Base-by-base conservation (phyloP, 2,113 vertebrate species). In the Esox niger region DNA sequence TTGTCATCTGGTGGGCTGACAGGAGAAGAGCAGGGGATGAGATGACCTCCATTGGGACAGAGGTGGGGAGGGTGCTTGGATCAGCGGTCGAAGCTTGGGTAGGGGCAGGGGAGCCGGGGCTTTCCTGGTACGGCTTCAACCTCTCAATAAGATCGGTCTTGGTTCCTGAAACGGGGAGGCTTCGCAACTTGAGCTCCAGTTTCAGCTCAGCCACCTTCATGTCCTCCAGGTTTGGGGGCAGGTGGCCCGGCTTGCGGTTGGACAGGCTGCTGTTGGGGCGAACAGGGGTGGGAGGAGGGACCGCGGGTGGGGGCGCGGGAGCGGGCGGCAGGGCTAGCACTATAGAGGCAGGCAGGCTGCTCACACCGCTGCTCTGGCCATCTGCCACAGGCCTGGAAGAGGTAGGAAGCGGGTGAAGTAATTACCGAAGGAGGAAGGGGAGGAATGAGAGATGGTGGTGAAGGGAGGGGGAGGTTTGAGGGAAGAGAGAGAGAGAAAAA, bases 181-280 rank as follows among this genome's bases (percentile, higher is more conserved):
- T 93, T 56, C 97, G 93, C 35, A 98, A 80, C 82, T 99, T 99
- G 43, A 99, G 89, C 81, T 98, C 96, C 87, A 97, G 92, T 84
- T 98, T 98, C 55, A 99, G 89, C 84, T 99, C 97, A 0, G 96
- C 95, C 66, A 99, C 97, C 96, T 99, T 99, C 90, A 98, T 88
- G 74, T 99, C 97, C 33, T 99, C 97, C 91, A 99, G 64, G 82
- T 95, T 98, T n/a, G 94, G 83, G 8, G 97, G 96, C 1, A 99
- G 86, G 0, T 92, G 90, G 33, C 95, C 95, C 2, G 93, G 94
- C 74, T 94, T 98, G 75, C 95, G 93, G 79, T 69, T 90, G 0
- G 93, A 85, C 62, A 89, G 69, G 27, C 70, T 84, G 70, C 72
- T 87, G 43, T 85, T 95, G 61, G 90, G 91, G 33, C 93, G 89